Evolutionary conservation across 2,888 invertebrate genomes (phyloP).

Genomic region (Notodonta dromedarius): DNA sequence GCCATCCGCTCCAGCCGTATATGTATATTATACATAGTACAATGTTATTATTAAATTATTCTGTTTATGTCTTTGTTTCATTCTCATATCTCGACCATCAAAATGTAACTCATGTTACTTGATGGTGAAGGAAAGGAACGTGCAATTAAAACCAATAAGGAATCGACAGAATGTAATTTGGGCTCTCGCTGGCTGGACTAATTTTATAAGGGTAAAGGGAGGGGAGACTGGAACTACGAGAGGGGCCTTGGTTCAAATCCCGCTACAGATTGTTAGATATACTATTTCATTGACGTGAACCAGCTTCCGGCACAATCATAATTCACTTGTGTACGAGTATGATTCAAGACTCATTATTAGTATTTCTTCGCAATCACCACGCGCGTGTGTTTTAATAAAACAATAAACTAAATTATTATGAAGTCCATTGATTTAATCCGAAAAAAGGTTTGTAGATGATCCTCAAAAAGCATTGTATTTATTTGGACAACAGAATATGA

Average conservation of each 20-base stretch:
- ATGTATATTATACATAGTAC: constrained; percentile 9
- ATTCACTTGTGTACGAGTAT: no score
- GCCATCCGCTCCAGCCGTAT: constrained; percentile 14
- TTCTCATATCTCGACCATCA: constrained; percentile 9
- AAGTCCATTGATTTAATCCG: constrained; percentile 71
- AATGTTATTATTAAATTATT: constrained; percentile 34
- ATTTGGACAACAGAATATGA: constrained; percentile 54
- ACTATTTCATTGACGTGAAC: no score
- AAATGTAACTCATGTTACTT: not conserved
- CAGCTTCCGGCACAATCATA: no score
- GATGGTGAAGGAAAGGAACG: not conserved
- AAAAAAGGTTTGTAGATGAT: constrained; percentile 47
- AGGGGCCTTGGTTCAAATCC: no score
- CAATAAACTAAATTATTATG: constrained; percentile 25
- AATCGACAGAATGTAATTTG: no score
- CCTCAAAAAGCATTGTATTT: constrained; percentile 61
- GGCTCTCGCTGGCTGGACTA: no score
- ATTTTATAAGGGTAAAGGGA: no score
- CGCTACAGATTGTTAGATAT: no score
- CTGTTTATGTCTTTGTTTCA: constrained; percentile 29
- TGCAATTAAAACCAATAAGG: no score
- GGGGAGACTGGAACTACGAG: no score
- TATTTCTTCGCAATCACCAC: no score
- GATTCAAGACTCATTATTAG: no score
- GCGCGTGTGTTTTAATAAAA: not conserved